These are phyloP conservation scores for Zygogramma bicolorata DNA, from an alignment of 2,888 invertebrate species.

Conservation along the genomic window DNA sequence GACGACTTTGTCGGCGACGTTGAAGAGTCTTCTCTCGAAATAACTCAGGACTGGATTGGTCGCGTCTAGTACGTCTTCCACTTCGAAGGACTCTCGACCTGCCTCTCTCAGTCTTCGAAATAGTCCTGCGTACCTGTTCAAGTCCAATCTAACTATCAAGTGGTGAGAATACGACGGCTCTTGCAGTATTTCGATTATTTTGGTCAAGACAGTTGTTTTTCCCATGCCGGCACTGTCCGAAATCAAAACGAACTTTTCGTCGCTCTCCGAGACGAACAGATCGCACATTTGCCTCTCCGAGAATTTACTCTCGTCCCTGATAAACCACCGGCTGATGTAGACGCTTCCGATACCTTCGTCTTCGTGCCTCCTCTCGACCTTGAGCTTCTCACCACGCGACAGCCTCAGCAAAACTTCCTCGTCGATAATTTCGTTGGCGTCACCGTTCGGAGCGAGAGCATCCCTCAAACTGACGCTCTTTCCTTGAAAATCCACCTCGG, in stretches of 20 bases:
- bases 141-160: slow-evolving; percentile 14
- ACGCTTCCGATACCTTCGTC: background rate
- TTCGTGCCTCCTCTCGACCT: background rate
- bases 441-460: background rate
- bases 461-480: background rate
- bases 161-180: background rate
- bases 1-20: background rate
- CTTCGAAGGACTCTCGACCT: background rate
- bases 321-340: slow-evolving; percentile 14
- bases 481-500: slow-evolving; percentile 19
- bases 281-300: background rate
- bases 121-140: background rate
- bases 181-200: background rate
- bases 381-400: background rate
- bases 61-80: slow-evolving; percentile 1
- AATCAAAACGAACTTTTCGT: slow-evolving; percentile 15
- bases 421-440: background rate
- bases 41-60: background rate
- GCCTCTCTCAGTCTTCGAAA: background rate
- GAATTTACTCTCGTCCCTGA: background rate
- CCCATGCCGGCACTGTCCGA: slow-evolving; percentile 24
- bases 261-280: background rate
- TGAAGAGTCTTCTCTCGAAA: slow-evolving; percentile 19
- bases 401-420: slow-evolving; percentile 12
- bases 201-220: slow-evolving; percentile 19